Conservation (phyloP, 2,888 invertebrate species). For the Pemphredon lugubris region DNA sequence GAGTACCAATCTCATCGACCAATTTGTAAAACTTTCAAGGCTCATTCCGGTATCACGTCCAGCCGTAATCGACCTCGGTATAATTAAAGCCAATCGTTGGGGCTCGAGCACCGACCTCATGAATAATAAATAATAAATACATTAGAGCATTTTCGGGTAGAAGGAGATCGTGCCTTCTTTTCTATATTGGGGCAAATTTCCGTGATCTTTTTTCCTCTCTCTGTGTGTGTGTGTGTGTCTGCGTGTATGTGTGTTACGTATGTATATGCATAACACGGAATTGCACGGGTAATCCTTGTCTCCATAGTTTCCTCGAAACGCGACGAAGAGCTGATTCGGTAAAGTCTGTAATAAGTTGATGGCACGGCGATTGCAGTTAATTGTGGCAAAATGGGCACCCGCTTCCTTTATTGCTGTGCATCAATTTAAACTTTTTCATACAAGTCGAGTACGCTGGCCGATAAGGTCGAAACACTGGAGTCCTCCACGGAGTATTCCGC, state of each 20-base stretch:
- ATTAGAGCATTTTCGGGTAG: neutral
- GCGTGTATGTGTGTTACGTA: too few relatives aligned
- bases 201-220: conserved; percentile 32
- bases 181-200: conserved; percentile 25
- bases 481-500: neutral
- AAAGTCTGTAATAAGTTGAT: conserved; percentile 22
- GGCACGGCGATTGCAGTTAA: conserved; percentile 27
- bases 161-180: neutral
- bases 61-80: neutral
- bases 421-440: conserved; percentile 21
- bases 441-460: conserved; percentile 1
- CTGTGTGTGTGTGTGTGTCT: too few relatives aligned
- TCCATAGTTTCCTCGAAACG: neutral
- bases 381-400: conserved; percentile 19
- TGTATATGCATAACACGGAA: conserved; percentile 9
- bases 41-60: neutral
- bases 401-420: neutral
- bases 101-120: neutral
- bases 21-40: neutral
- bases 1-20: neutral
- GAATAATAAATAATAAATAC: too few relatives aligned
- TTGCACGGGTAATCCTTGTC: neutral
- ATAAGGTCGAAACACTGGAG: conserved; percentile 7
- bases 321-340: conserved; percentile 4
- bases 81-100: conserved; percentile 1